Evolutionary conservation across 2,113 vertebrate genomes (phyloP), one percentile per base, ranked within the genome.

Genomic region (Centropus unirufus): DNA sequence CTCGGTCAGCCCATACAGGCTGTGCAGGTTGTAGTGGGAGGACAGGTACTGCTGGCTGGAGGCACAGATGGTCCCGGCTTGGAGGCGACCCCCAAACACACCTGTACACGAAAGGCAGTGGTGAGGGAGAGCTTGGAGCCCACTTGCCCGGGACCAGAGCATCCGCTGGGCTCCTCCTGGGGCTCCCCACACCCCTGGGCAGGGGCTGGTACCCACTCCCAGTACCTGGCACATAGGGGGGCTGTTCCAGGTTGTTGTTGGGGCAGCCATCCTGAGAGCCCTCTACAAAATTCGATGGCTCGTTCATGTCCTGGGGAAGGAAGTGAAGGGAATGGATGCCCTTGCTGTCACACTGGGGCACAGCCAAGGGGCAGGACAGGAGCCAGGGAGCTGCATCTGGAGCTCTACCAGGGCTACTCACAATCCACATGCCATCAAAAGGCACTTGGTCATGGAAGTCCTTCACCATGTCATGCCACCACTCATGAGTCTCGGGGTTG

Each of bases 371-470:
- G 26, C 22, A 27, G 81, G 23, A 36, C 34, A 14, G 34, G 26
- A 42, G 11, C 11, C 2, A 2, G 55, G 40, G 42, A 13, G 24
- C 49, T 1, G 3, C 55, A 44, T 36, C 30, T 3, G 3, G 24
- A 36, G 55, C 36, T 36, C 3, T 6, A 15, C 23, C 3, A 0
- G 51, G 21, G 46, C 26, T 59, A 98, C 99, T 99, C 96, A 99
- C 99, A 64, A 99, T 99, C 99, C 99, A 99, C 92, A 99, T 98
- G 96, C 99, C 99, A 26, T 99, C 99, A 1, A 99, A 98, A 46
- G 98, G 98, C 91, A 99, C 99, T 96, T 98, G 97, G 32, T 98
- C 91, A 0, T 99, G 98, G 97, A 99, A 99, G 57, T 97, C 98
- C 62, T 97, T 97, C 93, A 99, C 98, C 97, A 98, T 99, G 96